Percentiles rank a stretch among this genome's conserved stretches.
Evolutionary conservation across 2,113 vertebrate genomes (phyloP).

Genomic region (Lipophrys pholis): DNA sequence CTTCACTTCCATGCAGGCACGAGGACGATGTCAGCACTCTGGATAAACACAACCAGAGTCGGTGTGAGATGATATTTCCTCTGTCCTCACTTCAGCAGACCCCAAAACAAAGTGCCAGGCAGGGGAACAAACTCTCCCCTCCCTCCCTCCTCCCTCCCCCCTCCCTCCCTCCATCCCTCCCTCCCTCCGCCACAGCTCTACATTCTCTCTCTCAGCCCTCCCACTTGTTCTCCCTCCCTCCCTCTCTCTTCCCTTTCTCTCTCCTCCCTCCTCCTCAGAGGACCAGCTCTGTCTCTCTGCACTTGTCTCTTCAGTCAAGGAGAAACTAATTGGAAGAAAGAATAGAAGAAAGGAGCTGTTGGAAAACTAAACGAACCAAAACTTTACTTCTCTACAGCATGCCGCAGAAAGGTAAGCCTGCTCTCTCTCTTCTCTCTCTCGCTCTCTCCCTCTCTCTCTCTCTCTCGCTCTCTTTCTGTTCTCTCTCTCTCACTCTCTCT

Average conservation of each 20-base stretch:
- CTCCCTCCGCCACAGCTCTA: background rate
- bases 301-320: constrained; percentile 79
- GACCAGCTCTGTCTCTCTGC: constrained; percentile 62
- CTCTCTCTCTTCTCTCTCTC: constrained; percentile 1
- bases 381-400: constrained; percentile 82
- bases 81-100: no score
- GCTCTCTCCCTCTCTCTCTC: constrained; percentile 1
- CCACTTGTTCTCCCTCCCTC: constrained; percentile 38
- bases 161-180: no score
- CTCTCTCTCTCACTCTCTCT: background rate
- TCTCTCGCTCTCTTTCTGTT: background rate
- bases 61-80: no score
- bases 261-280: constrained; percentile 64
- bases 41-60: no score
- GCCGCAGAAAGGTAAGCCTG: constrained; percentile 93
- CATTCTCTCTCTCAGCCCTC: constrained; percentile 42
- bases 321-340: constrained; percentile 79
- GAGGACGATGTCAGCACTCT: no score
- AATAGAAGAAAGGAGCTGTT: constrained; percentile 75
- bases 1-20: no score
- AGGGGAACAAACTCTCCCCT: no score
- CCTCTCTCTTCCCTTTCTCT: constrained; percentile 59
- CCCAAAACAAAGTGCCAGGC: no score
- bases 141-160: no score
- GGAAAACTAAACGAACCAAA: constrained; percentile 65